Evolutionary conservation across 2,888 invertebrate genomes (phyloP).

Genomic region (Exocentrus adspersus): DNA sequence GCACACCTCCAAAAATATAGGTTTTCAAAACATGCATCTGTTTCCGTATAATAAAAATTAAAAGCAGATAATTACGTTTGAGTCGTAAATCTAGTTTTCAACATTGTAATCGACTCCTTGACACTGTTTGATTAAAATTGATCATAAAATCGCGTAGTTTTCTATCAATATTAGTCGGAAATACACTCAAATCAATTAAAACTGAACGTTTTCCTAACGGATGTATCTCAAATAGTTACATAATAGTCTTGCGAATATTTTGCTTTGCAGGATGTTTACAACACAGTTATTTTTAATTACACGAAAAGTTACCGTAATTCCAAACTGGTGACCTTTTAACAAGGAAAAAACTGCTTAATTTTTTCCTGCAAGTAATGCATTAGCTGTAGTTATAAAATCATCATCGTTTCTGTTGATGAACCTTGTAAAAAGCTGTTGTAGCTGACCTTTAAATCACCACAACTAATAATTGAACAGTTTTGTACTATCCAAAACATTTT

Average conservation of each 20-base stretch:
- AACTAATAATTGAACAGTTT: too few relatives aligned
- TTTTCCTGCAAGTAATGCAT: not conserved
- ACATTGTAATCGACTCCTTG: not conserved
- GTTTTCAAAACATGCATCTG: not conserved
- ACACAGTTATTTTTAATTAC: not conserved
- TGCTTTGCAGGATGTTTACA: slow-evolving; percentile 18
- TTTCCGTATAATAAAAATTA: not conserved
- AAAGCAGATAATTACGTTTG: slow-evolving; percentile 14
- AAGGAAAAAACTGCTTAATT: not conserved
- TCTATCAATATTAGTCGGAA: not conserved
- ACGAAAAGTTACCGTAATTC: slow-evolving; percentile 7
- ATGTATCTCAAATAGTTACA: slow-evolving; percentile 13
- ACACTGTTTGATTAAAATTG: not conserved
- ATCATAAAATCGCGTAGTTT: not conserved
- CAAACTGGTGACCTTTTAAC: not conserved
- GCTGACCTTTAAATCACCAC: too few relatives aligned
- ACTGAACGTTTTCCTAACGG: slow-evolving; percentile 1
- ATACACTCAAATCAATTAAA: not conserved
- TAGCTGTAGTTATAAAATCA: not conserved
- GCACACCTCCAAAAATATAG: not conserved
- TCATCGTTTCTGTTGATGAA: too few relatives aligned
- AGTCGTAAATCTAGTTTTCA: slow-evolving; percentile 6
- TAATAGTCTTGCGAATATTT: not conserved
- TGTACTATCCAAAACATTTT: too few relatives aligned
- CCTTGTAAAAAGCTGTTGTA: too few relatives aligned